These are phyloP conservation scores for Tamias sibiricus DNA, from an alignment of 2,113 vertebrate species.

Conservation along the genomic window DNA sequence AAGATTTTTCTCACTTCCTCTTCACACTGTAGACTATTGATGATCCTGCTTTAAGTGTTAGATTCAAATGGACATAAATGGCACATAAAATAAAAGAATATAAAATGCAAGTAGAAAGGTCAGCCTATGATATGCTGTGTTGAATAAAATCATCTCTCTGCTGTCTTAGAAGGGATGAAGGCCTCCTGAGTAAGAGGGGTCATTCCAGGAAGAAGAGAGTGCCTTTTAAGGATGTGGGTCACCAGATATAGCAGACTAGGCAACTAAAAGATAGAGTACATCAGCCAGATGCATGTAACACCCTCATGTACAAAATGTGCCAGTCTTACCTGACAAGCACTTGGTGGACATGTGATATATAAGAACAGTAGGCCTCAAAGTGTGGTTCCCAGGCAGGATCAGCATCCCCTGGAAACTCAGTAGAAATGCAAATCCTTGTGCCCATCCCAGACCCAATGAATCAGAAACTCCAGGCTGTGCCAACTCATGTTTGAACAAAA, in stretches of 20 bases:
- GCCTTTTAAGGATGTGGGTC: background rate
- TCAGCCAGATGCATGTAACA: background rate
- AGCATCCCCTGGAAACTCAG: background rate
- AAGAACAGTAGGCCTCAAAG: background rate
- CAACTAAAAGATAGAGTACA: background rate
- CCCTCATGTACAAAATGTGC: background rate
- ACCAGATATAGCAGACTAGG: background rate
- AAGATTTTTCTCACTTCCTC: background rate
- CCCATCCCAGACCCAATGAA: background rate
- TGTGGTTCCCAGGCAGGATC: background rate
- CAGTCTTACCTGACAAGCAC: background rate
- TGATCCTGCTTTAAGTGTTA: background rate
- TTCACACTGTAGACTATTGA: constrained; percentile 27
- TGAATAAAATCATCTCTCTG: background rate
- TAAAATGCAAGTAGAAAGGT: background rate
- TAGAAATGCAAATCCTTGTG: background rate
- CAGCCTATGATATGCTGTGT: background rate
- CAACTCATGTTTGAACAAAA: background rate
- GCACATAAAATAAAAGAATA: background rate
- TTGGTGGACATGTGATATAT: accelerated
- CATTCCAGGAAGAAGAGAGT: background rate
- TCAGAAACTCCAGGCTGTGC: background rate
- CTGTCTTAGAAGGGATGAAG: background rate
- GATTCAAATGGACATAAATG: background rate
- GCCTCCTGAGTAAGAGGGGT: background rate